These are phyloP conservation scores for Copsychus sechellarum DNA, from an alignment of 2,113 vertebrate genomes.

Conservation along the genomic window DNA sequence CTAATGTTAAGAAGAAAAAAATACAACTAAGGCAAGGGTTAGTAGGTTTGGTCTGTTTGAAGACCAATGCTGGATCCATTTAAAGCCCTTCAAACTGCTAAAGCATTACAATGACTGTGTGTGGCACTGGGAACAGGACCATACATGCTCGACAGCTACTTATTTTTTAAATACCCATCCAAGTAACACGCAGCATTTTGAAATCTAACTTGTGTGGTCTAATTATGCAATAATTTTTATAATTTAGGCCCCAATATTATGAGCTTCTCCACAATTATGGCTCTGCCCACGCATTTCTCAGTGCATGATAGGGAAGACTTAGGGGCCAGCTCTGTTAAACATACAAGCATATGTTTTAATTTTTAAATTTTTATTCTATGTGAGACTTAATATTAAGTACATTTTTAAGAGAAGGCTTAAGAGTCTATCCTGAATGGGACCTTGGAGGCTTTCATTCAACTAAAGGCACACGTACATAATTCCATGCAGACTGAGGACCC, in stretches of 20 bases:
- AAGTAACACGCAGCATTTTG: constrained; percentile 53
- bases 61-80: constrained; percentile 59
- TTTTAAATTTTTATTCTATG: neutral
- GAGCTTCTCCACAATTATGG: constrained; percentile 56
- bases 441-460: neutral
- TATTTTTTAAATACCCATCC: constrained; percentile 61
- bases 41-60: constrained; percentile 62
- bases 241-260: constrained; percentile 63
- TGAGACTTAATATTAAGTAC: too few species aligned
- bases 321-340: constrained; percentile 13
- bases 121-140: constrained; percentile 62
- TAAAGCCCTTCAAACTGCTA: constrained; percentile 49
- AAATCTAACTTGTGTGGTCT: constrained; percentile 69
- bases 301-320: constrained; percentile 19
- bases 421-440: neutral
- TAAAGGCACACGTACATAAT: neutral
- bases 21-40: neutral
- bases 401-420: too few species aligned
- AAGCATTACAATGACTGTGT: constrained; percentile 71
- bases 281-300: constrained; percentile 61
- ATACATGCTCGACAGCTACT: constrained; percentile 49
- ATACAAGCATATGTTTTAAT: neutral
- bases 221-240: constrained; percentile 67
- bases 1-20: constrained; percentile 64
- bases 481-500: neutral